These are phyloP conservation scores for Smutsia temminckii DNA, from an alignment of 2,797 vertebrate species.

Conservation along the genomic window DNA sequence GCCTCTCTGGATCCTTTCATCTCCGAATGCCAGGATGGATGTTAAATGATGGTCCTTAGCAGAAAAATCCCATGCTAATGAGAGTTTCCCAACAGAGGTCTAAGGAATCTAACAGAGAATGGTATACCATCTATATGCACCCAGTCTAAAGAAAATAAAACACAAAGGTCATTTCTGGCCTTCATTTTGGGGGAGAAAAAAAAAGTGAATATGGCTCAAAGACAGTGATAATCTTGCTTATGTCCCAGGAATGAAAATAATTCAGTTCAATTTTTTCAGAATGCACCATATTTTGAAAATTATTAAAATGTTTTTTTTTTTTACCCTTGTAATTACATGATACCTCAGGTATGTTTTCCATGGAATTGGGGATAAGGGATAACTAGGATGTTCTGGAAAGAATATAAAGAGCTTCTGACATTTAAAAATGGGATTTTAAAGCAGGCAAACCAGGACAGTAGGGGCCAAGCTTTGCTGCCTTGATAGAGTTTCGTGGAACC, in stretches of 20 bases:
- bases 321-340: too few relatives aligned
- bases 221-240: neutral
- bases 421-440: too few relatives aligned
- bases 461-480: neutral
- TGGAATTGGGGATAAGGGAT: too few relatives aligned
- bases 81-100: neutral
- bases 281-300: neutral
- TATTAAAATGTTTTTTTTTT: too few relatives aligned
- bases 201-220: neutral
- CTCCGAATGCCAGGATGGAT: neutral
- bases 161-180: neutral
- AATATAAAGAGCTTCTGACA: too few relatives aligned
- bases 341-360: too few relatives aligned
- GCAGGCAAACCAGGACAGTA: neutral
- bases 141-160: neutral
- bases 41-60: neutral
- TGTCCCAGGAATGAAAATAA: neutral
- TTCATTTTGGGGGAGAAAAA: neutral
- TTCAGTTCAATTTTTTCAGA: neutral
- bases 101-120: neutral
- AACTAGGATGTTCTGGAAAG: too few relatives aligned
- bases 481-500: neutral
- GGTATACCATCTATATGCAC: too few relatives aligned
- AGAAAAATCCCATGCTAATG: neutral
- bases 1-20: neutral